A percentile compares a stretch with the other conserved stretches of the same genome.
Conservation (phyloP, 2,888 invertebrate genomes). For the Ichneumoninae sp. region DNA sequence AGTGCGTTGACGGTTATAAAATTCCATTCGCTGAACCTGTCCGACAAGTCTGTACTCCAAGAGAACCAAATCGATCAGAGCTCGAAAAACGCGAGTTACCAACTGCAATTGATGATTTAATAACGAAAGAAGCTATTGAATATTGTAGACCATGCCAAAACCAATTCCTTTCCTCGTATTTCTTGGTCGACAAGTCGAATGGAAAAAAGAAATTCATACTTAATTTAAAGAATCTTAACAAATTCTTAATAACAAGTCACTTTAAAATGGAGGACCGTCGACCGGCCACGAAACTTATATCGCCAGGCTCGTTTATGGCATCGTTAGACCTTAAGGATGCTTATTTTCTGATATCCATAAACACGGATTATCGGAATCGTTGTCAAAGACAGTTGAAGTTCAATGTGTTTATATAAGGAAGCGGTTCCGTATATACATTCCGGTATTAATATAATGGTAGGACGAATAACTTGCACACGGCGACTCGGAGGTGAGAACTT, state of each 20-base stretch:
- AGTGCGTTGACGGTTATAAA: conserved; percentile 52
- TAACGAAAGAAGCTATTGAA: too few relatives aligned
- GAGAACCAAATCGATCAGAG: background rate
- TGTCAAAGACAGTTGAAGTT: too few relatives aligned
- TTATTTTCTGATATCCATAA: conserved; percentile 56
- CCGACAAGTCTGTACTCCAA: background rate
- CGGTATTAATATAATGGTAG: too few relatives aligned
- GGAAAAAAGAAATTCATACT: conserved; percentile 36
- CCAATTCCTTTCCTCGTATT: conserved; percentile 43
- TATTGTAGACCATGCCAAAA: too few relatives aligned
- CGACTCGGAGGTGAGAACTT: too few relatives aligned
- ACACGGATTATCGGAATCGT: background rate
- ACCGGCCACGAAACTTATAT: background rate
- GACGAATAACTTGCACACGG: too few relatives aligned
- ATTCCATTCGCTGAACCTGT: conserved; percentile 22
- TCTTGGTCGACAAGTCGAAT: conserved; percentile 26
- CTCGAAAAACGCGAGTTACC: background rate
- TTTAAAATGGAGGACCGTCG: conserved; percentile 38
- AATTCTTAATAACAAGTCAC: conserved; percentile 36
- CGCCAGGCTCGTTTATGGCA: too few relatives aligned
- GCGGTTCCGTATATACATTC: too few relatives aligned
- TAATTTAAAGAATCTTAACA: conserved; percentile 41
- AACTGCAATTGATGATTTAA: conserved; percentile 31
- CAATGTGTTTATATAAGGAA: too few relatives aligned
- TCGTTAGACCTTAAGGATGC: conserved; percentile 61